These are phyloP conservation scores for Phrynosoma platyrhinos DNA, from an alignment of 2,113 vertebrate genomes.

Conservation along the genomic window DNA sequence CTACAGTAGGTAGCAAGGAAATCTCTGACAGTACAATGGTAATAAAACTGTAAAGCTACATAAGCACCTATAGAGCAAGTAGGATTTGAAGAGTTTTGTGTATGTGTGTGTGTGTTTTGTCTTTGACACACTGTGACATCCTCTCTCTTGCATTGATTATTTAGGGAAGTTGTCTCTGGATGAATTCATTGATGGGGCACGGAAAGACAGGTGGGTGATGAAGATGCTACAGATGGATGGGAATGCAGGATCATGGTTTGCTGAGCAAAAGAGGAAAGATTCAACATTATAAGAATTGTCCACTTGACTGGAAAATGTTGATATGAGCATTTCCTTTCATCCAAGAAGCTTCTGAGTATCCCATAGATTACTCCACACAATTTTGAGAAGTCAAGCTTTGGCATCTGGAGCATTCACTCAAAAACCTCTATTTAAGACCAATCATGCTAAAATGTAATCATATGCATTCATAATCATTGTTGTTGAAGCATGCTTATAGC, in stretches of 20 bases:
- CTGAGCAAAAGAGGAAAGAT: slow-evolving; percentile 81
- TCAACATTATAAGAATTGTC: slow-evolving; percentile 71
- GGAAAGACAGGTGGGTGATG: slow-evolving; percentile 96
- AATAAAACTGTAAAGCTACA: not conserved
- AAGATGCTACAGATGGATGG: slow-evolving; percentile 96
- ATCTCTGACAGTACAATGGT: not conserved
- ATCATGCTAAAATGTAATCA: slow-evolving; percentile 32
- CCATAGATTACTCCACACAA: not conserved
- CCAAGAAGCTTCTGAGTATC: slow-evolving; percentile 23
- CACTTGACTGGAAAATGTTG: not conserved
- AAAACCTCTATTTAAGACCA: slow-evolving; percentile 48
- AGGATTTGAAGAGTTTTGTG: not conserved
- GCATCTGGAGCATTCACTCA: slow-evolving; percentile 7
- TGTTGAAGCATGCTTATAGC: slow-evolving; percentile 45
- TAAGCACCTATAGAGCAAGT: not conserved
- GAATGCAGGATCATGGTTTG: slow-evolving; percentile 88
- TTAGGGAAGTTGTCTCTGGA: slow-evolving; percentile 92
- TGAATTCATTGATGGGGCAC: slow-evolving; percentile 91
- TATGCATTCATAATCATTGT: not conserved
- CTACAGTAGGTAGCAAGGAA: not conserved
- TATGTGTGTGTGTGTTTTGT: no score
- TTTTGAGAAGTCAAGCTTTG: not conserved
- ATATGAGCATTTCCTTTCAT: slow-evolving; percentile 32
- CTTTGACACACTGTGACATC: not conserved
- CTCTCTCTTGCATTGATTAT: not conserved